These are phyloP conservation scores for Eciton burchellii DNA, from an alignment of 1,140 invertebrate genomes.

Conservation along the genomic window DNA sequence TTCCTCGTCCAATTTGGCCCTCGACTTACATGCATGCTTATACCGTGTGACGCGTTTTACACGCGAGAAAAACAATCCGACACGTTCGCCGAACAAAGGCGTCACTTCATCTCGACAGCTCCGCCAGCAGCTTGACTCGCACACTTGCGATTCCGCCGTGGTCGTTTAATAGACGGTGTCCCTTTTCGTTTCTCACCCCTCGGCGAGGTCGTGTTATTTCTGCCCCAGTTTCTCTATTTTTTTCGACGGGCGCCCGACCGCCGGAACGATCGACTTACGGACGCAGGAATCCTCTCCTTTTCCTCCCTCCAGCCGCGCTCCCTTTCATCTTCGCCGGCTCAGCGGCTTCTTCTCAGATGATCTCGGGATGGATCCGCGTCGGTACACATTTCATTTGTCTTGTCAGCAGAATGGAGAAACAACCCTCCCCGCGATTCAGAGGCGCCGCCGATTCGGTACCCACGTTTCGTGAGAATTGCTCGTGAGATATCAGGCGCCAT, in stretches of 20 bases:
- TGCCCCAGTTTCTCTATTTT: constrained; percentile 64
- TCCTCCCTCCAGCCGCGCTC: constrained; percentile 47
- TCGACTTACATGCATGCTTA: constrained; percentile 14
- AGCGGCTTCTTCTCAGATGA: constrained; percentile 71
- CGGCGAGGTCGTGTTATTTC: constrained; percentile 58
- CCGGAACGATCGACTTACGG: constrained; percentile 77
- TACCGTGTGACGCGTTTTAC: constrained; percentile 16
- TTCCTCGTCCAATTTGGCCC: background rate
- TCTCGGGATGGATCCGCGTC: constrained; percentile 74
- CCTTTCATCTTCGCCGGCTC: constrained; percentile 82
- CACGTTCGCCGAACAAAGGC: constrained; percentile 37
- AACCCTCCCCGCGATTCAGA: background rate
- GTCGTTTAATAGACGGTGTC: constrained; percentile 49
- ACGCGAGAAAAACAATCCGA: constrained; percentile 25
- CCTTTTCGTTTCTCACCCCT: constrained; percentile 59
- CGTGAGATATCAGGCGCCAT: too few relatives aligned
- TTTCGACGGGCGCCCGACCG: constrained; percentile 70
- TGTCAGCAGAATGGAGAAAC: constrained; percentile 72
- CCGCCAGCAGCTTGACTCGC: constrained; percentile 20
- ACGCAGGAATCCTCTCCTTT: constrained; percentile 66
- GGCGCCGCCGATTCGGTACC: background rate
- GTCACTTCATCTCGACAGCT: constrained; percentile 52
- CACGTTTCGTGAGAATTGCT: constrained; percentile 37
- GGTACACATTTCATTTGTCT: constrained; percentile 82
- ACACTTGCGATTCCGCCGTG: constrained; percentile 9